These are phyloP conservation scores for Mnemiopsis leidyi DNA, from an alignment of 37 sponge, comb jelly and placozoan species.

Conservation along the genomic window DNA sequence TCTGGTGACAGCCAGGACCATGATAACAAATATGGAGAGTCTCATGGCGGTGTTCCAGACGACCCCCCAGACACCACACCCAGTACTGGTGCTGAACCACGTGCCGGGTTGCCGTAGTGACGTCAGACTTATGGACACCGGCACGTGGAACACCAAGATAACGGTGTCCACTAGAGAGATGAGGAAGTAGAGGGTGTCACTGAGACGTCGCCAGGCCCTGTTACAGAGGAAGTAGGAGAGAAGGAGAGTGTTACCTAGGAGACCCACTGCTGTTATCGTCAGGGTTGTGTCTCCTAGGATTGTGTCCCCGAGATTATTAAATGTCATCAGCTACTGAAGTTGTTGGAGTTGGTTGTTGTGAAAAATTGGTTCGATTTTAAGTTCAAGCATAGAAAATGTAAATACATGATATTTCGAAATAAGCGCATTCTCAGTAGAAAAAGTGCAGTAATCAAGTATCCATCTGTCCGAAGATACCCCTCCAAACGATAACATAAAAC, in stretches of 20 bases:
- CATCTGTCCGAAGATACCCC: no score
- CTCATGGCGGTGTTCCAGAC: conserved; percentile 5
- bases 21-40: not conserved
- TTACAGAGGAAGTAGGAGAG: not conserved
- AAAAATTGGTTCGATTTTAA: no score
- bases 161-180: not conserved
- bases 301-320: not conserved
- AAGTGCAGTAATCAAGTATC: no score
- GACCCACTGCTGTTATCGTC: not conserved
- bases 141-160: not conserved
- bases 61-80: conserved; percentile 40
- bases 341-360: no score
- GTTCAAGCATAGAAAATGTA: no score
- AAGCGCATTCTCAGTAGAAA: no score
- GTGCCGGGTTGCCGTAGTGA: not conserved
- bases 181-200: not conserved
- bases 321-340: not conserved
- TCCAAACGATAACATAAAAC: no score
- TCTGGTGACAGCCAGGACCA: not conserved
- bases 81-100: not conserved
- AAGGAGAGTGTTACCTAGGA: not conserved
- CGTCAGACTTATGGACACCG: not conserved
- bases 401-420: no score
- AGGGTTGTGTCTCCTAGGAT: not conserved
- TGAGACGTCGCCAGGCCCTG: not conserved